Base-by-base conservation (phyloP, 1,140 invertebrate genomes). In the Papilio xuthus region DNA sequence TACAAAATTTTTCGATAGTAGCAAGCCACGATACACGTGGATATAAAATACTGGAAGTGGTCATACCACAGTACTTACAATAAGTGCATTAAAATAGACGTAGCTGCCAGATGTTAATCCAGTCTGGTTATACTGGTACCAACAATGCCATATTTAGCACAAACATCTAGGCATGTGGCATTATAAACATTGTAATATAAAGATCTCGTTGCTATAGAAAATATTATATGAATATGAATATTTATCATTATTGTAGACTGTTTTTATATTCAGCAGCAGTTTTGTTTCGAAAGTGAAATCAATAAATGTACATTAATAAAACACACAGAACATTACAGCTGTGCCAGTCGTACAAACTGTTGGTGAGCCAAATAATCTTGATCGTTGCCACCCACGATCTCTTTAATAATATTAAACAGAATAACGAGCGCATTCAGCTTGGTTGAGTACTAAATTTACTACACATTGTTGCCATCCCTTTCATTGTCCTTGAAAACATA, bases 141-240 rank as follows among this genome's bases (percentile, higher is more conserved):
- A 18, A 23, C 56, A n/a, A 23, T 20, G 10, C 56, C 56, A 26
- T 26, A 26, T 60, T 4, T 60, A 60, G 56, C 20, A 26, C 2
- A 60, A 23, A 56, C 8, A 60, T 60, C 56, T 60, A 60, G 56
- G 56, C 56, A 60, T 26, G 56, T 23, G 56, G 56, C 23, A 56
- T 56, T 23, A 20, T 20, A 60, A 12, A 60, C 44, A 44, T 44
- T 37, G 32, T 7, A 37, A 37, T 37, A 7, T 37, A 37, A 37
- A 6, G 0, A 37, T 37, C 2, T 6, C 32, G 7, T 37, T 37
- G 0, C 32, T 37, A 37, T 37, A 37, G 32, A 1, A 37, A 37
- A 37, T 37, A 37, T 37, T 6, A 37, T 37, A 37, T 37, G 7
- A 37, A 37, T 3, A n/a, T n/a, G n/a, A n/a, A n/a, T n/a, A n/a